phyloP scores from a whole-genome alignment of 2,113 vertebrate species.

The Nycticebus coucang region DNA sequence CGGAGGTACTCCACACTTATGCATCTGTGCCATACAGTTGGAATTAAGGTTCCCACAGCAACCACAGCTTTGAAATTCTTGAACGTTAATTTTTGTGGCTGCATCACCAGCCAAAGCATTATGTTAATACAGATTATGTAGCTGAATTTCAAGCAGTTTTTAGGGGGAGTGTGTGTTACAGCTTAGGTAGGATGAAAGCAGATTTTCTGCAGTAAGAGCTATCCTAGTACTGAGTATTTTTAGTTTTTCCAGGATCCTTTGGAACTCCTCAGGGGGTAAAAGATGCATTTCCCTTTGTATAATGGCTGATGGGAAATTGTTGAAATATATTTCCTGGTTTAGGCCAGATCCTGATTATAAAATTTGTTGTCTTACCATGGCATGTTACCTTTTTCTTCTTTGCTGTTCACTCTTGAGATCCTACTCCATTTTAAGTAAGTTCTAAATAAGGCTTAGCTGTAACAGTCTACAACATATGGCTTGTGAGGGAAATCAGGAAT shows the following conservation, averaged over 20 bases:
- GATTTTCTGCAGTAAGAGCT: conserved; percentile 49
- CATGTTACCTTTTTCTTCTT: neutral
- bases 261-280: neutral
- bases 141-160: conserved; percentile 68
- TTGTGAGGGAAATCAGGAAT: conserved; percentile 52
- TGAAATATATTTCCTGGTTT: conserved; percentile 7
- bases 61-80: conserved; percentile 77
- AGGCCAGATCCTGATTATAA: neutral
- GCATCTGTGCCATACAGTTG: conserved; percentile 71
- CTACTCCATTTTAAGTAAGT: conserved; percentile 62
- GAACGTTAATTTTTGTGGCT: conserved; percentile 74
- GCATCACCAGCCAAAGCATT: conserved; percentile 71
- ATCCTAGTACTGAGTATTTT: conserved; percentile 28
- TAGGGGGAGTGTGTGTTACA: neutral
- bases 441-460: conserved; percentile 44
- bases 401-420: conserved; percentile 20
- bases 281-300: conserved; percentile 10
- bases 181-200: conserved; percentile 35
- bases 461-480: conserved; percentile 16
- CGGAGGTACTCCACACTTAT: conserved; percentile 65
- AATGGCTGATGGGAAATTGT: neutral
- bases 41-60: conserved; percentile 80
- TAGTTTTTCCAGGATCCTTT: neutral
- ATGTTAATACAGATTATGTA: conserved; percentile 66
- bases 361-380: conserved; percentile 13